phyloP scores from a whole-genome alignment of 1,140 invertebrate species.

The Hypsibius dujardini region DNA sequence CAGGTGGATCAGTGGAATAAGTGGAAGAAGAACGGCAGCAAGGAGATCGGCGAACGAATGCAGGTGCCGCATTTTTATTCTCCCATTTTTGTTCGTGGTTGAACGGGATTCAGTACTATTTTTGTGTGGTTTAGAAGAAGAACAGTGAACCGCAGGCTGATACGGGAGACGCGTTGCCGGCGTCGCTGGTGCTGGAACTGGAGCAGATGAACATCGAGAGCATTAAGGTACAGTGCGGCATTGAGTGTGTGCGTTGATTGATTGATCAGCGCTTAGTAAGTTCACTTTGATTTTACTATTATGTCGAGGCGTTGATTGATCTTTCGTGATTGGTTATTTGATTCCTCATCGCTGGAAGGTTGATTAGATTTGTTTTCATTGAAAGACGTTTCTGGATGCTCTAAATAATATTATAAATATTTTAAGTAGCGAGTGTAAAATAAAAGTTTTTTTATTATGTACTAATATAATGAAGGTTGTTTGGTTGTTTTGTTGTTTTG shows the following conservation, averaged over 20 bases:
- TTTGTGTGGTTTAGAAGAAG: not conserved
- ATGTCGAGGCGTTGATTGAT: too few relatives aligned
- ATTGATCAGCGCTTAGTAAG: too few relatives aligned
- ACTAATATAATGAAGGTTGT: constrained; percentile 16
- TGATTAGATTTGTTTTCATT: too few relatives aligned
- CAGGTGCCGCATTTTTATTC: constrained; percentile 41
- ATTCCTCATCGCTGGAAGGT: too few relatives aligned
- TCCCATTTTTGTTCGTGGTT: constrained; percentile 16
- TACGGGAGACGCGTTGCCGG: not conserved
- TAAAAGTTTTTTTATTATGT: not conserved
- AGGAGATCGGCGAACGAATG: constrained; percentile 93
- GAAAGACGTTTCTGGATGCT: too few relatives aligned
- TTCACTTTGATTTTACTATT: too few relatives aligned
- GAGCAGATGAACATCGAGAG: not conserved
- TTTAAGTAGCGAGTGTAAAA: not conserved
- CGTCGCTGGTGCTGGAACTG: not conserved
- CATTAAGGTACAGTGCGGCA: constrained; percentile 14
- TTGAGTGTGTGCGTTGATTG: too few relatives aligned
- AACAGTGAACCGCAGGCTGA: constrained; percentile 4
- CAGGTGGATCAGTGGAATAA: constrained; percentile 82
- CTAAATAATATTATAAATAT: not conserved
- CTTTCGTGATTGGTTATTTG: too few relatives aligned
- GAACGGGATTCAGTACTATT: not conserved
- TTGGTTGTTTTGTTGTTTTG: too few relatives aligned
- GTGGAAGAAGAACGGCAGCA: constrained; percentile 85